These are phyloP conservation scores for Diadegma fenestrale DNA, from an alignment of 2,888 invertebrate species.

Conservation along the genomic window DNA sequence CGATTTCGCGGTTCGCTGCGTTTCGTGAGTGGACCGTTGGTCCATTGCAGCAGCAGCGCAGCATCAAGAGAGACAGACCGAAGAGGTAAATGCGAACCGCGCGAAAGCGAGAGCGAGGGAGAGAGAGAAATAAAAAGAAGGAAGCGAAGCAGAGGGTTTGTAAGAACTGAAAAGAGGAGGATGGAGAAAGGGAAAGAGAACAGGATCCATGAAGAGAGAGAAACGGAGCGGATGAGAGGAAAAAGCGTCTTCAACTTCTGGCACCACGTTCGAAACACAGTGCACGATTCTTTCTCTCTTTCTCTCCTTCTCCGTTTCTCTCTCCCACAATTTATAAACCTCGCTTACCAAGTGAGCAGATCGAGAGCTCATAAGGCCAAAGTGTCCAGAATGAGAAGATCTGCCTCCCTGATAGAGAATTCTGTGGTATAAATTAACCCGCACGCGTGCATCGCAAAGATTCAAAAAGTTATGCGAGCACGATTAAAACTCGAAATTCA, in stretches of 20 bases:
- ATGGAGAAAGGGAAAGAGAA: constrained; percentile 5
- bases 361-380: constrained; percentile 65
- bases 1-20: constrained; percentile 85
- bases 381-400: constrained; percentile 63
- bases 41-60: constrained; percentile 59
- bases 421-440: constrained; percentile 47
- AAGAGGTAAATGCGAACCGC: constrained; percentile 21
- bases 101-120: constrained; percentile 12
- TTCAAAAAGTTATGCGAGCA: neutral
- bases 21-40: constrained; percentile 81
- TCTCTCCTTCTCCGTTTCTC: constrained; percentile 31
- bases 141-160: neutral
- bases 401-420: constrained; percentile 37
- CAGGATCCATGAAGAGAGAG: constrained; percentile 18
- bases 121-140: neutral
- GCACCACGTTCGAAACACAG: constrained; percentile 75
- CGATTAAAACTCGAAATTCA: neutral
- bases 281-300: constrained; percentile 23
- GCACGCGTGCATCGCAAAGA: constrained; percentile 41
- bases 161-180: neutral
- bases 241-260: constrained; percentile 77
- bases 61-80: constrained; percentile 11
- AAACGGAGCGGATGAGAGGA: neutral
- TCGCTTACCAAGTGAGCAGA: constrained; percentile 34
- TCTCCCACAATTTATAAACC: constrained; percentile 41